Percentiles rank a stretch among this genome's conserved stretches.
phyloP scores from a whole-genome alignment of 2,888 invertebrate species.

The Drosophila lacicola region DNA sequence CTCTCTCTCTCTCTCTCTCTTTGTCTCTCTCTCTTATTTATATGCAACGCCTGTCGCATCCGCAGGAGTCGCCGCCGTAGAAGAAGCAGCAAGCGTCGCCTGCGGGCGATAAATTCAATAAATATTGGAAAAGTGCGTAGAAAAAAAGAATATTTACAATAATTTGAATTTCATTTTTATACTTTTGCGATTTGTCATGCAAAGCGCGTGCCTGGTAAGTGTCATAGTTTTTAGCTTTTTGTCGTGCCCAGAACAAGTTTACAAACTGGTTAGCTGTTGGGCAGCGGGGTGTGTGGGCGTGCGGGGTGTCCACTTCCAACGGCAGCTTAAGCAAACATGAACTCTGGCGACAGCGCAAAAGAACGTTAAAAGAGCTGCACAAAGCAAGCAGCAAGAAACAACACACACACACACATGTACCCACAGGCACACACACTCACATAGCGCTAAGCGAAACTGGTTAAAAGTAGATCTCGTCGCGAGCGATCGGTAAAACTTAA shows the following conservation, averaged over 20 bases:
- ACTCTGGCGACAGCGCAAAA: constrained; percentile 65
- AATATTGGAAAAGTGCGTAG: constrained; percentile 31
- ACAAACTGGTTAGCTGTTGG: constrained; percentile 9
- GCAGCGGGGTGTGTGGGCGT: not conserved
- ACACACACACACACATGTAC: not conserved
- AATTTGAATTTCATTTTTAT: constrained; percentile 3
- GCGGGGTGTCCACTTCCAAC: constrained; percentile 47
- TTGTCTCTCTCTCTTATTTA: constrained; percentile 18
- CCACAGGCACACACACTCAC: not conserved
- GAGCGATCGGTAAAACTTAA: constrained; percentile 56
- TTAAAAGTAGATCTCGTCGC: constrained; percentile 72
- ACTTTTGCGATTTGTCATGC: constrained; percentile 51
- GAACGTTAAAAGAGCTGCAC: constrained; percentile 47
- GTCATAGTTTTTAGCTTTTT: constrained; percentile 40
- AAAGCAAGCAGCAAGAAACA: constrained; percentile 28
- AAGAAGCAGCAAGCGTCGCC: not conserved
- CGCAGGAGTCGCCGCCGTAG: constrained; percentile 25
- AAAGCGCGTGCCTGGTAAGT: constrained; percentile 50
- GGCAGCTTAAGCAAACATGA: constrained; percentile 73
- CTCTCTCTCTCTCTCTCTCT: not conserved
- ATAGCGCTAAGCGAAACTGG: constrained; percentile 54
- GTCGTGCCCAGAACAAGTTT: constrained; percentile 7
- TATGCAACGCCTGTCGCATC: constrained; percentile 39
- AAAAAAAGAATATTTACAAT: constrained; percentile 2
- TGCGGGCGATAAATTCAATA: constrained; percentile 35